Evolutionary conservation across 2,113 vertebrate species (phyloP).

Genomic region (Mastomys natalensis): DNA sequence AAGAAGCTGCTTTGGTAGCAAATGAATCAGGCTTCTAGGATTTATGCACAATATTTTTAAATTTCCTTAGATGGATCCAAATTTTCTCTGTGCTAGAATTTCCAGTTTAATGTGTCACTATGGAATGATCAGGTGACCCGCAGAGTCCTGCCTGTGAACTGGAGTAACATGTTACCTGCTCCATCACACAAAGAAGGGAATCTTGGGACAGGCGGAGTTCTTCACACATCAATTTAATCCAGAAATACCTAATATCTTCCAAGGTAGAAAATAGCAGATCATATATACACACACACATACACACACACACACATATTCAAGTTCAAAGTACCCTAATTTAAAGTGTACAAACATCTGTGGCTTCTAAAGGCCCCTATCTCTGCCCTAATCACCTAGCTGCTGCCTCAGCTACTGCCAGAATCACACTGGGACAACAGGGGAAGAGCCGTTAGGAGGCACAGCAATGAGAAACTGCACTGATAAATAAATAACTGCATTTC

Average conservation of each 20-base stretch:
- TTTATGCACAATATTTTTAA: constrained; percentile 41
- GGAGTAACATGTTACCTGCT: constrained; percentile 30
- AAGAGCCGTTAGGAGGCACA: constrained; percentile 13
- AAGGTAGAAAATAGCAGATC: neutral
- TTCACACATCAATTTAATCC: neutral
- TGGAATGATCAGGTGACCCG: too few relatives aligned
- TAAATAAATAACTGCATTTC: constrained; percentile 84
- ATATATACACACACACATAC: too few relatives aligned
- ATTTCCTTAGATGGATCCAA: constrained; percentile 26
- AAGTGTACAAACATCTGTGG: neutral
- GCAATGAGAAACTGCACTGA: constrained; percentile 66
- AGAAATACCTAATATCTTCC: constrained; percentile 20
- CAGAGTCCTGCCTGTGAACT: neutral
- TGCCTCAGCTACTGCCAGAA: neutral
- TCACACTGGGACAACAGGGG: neutral
- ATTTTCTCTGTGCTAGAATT: neutral
- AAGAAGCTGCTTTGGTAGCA: neutral
- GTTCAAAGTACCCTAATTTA: constrained; percentile 4
- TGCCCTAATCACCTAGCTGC: neutral
- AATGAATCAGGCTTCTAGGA: constrained; percentile 49
- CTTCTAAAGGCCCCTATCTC: neutral
- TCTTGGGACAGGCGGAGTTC: neutral
- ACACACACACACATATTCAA: neutral
- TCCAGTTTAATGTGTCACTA: neutral
- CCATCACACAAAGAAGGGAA: neutral